phyloP scores from a whole-genome alignment of 1,140 invertebrate species.

The Apis laboriosa region DNA sequence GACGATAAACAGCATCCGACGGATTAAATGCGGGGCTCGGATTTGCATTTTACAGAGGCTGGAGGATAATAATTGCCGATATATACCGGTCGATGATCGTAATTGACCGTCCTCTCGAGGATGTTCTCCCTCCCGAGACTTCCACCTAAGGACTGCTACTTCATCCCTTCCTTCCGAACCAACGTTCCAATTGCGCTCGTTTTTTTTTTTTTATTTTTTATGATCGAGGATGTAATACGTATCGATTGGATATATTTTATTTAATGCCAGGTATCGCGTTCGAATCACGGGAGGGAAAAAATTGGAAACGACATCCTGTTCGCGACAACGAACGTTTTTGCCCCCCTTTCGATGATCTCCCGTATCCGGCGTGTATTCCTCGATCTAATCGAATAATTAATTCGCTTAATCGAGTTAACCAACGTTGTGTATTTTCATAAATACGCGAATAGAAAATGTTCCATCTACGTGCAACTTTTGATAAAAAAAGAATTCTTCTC shows the following conservation, averaged over 20 bases:
- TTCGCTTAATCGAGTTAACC: no score
- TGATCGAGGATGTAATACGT: background rate
- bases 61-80: constrained; percentile 26
- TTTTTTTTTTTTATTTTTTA: background rate
- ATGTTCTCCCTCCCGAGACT: background rate
- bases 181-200: constrained; percentile 20
- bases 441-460: no score
- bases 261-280: no score
- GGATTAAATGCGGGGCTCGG: constrained; percentile 15
- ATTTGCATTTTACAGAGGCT: constrained; percentile 32
- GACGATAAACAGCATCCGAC: background rate
- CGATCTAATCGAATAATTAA: no score
- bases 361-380: no score
- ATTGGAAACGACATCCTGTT: no score
- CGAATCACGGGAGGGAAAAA: no score
- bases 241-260: background rate
- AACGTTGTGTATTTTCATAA: no score
- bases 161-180: background rate
- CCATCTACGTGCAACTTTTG: no score
- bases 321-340: no score
- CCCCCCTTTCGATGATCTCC: no score
- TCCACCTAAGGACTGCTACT: background rate
- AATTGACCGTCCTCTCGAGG: background rate
- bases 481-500: no score
- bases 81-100: constrained; percentile 11